Conservation (phyloP, 2,797 vertebrate species). For the Furcifer pardalis region DNA sequence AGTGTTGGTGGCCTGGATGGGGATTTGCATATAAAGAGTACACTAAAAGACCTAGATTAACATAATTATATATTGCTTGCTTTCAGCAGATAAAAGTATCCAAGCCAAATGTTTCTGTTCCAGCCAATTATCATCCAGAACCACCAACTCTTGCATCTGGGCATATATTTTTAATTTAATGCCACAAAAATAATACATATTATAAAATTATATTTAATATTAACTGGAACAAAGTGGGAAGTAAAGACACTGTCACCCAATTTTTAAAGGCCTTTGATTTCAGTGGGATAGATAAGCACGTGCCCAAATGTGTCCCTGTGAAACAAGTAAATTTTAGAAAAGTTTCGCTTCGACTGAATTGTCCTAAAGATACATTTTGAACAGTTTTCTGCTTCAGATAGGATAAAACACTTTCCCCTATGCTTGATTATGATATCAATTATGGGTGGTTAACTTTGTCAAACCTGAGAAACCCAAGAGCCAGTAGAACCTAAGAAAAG, state of each 20-base stretch:
- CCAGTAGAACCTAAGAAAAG: too few relatives aligned
- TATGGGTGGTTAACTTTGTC: too few relatives aligned
- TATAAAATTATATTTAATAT: background rate
- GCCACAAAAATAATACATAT: background rate
- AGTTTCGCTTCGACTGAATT: background rate
- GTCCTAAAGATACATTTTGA: background rate
- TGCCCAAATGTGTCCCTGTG: background rate
- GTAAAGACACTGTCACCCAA: background rate
- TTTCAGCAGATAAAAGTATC: too few relatives aligned
- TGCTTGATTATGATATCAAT: background rate
- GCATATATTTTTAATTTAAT: background rate
- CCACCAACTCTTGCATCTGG: background rate
- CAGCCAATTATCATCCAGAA: background rate
- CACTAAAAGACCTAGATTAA: too few relatives aligned
- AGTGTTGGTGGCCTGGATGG: too few relatives aligned
- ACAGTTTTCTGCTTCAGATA: background rate
- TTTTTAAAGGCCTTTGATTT: background rate
- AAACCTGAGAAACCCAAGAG: too few relatives aligned
- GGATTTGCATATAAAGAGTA: too few relatives aligned
- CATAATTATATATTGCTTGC: too few relatives aligned
- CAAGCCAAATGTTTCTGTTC: too few relatives aligned
- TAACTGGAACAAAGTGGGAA: background rate
- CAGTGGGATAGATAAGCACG: background rate
- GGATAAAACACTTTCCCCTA: background rate
- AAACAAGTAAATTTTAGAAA: background rate